phyloP scores from a whole-genome alignment of 2,113 vertebrate genomes.

The Gorsachius goisagi region DNA sequence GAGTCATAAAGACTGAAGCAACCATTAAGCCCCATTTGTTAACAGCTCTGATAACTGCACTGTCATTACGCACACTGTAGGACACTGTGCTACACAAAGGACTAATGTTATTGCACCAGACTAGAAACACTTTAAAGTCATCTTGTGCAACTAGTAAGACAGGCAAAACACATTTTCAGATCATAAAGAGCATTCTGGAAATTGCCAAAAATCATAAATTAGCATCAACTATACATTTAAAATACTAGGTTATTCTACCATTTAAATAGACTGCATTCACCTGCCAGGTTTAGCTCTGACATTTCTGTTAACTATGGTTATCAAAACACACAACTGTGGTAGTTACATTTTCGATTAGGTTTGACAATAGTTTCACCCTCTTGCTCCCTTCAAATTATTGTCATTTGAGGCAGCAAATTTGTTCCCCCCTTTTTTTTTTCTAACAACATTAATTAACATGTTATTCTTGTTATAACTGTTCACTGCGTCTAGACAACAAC shows the following conservation, averaged over 20 bases:
- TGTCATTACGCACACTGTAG: slow-evolving; percentile 57
- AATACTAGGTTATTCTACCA: neutral
- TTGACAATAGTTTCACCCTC: neutral
- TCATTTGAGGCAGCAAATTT: neutral
- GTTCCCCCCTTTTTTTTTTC: neutral
- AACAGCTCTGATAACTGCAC: slow-evolving; percentile 62
- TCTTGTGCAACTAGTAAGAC: slow-evolving; percentile 40
- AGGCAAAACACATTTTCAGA: slow-evolving; percentile 32
- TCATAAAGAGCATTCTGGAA: slow-evolving; percentile 11
- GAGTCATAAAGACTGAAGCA: slow-evolving; percentile 45
- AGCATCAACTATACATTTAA: slow-evolving; percentile 5
- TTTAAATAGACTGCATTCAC: neutral
- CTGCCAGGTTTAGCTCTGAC: neutral
- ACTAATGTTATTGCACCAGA: slow-evolving; percentile 36
- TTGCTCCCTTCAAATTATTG: neutral
- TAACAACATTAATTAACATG: slow-evolving; percentile 19
- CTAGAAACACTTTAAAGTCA: slow-evolving; percentile 53
- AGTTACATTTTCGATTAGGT: neutral
- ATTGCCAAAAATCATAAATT: neutral
- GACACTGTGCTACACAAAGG: slow-evolving; percentile 37
- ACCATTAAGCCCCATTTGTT: slow-evolving; percentile 48
- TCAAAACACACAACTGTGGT: neutral
- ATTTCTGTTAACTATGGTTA: neutral
- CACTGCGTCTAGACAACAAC: neutral
- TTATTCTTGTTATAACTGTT: slow-evolving; percentile 23